Percentiles rank a stretch among this genome's conserved stretches.
Conservation (phyloP, 2,797 vertebrate genomes). For the Pangasius larnaudii region DNA sequence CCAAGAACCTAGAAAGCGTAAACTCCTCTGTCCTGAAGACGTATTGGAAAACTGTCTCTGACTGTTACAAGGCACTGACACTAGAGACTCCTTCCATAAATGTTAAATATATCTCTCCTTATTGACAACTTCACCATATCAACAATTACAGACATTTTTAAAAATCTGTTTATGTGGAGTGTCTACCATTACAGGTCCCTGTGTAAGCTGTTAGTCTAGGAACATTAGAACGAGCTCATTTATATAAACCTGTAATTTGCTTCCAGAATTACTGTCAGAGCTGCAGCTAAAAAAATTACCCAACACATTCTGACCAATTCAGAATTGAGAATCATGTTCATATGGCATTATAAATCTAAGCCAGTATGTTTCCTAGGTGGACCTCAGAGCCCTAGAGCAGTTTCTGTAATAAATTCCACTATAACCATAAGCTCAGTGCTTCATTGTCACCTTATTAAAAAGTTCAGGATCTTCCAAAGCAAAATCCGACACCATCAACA, state of each 20-base stretch:
- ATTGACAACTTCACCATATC: too few species aligned
- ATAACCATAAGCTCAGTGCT: neutral
- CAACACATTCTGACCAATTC: neutral
- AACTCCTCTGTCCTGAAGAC: too few species aligned
- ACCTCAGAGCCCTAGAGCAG: neutral
- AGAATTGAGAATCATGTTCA: neutral
- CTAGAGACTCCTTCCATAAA: too few species aligned
- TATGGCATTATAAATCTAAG: neutral
- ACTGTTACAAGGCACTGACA: too few species aligned
- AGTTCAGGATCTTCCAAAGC: neutral
- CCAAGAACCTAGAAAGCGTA: too few species aligned
- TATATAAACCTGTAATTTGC: neutral
- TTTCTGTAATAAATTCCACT: neutral
- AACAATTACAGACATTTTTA: too few species aligned
- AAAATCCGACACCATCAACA: constrained; percentile 27
- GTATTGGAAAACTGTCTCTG: too few species aligned
- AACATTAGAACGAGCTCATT: neutral
- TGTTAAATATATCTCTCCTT: too few species aligned
- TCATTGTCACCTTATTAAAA: neutral
- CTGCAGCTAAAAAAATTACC: neutral
- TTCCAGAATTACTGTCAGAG: neutral
- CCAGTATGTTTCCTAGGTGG: neutral
- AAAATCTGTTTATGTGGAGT: too few species aligned
- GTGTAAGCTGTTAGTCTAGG: neutral
- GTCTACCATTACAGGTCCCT: too few species aligned